Conservation (phyloP, 2,113 vertebrate genomes). For the Corythoichthys intestinalis region DNA sequence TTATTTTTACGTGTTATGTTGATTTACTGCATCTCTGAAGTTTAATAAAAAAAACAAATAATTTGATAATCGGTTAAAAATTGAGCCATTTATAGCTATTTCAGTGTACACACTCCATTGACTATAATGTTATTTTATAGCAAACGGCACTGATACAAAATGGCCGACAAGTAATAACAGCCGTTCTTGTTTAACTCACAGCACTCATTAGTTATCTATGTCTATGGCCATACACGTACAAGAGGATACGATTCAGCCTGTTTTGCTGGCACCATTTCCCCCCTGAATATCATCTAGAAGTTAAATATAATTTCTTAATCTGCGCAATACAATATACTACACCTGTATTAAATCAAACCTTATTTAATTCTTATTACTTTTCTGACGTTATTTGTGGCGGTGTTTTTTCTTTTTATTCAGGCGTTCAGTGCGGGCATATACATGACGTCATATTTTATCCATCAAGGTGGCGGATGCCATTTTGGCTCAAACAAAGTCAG, state of each 20-base stretch:
- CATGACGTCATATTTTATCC: conserved; percentile 36
- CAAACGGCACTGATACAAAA: no score
- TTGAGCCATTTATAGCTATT: no score
- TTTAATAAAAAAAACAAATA: no score
- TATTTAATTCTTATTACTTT: accelerated
- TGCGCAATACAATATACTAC: not conserved
- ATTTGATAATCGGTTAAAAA: no score
- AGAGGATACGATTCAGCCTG: not conserved
- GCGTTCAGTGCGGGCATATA: conserved; percentile 27
- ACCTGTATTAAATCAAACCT: no score
- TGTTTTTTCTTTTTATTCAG: conserved; percentile 24
- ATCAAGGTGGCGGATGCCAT: conserved; percentile 60
- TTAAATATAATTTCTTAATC: not conserved
- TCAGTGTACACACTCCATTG: no score
- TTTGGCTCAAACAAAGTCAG: conserved; percentile 80
- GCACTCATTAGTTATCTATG: no score
- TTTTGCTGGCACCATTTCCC: not conserved
- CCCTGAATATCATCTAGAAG: not conserved
- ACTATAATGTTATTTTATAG: no score
- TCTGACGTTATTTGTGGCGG: not conserved
- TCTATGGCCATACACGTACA: not conserved
- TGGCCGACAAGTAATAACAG: no score
- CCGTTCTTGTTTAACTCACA: no score
- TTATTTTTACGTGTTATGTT: no score
- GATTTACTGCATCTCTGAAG: no score